Evolutionary conservation across 2,888 invertebrate species (phyloP).

Genomic region (Nowickia ferox): DNA sequence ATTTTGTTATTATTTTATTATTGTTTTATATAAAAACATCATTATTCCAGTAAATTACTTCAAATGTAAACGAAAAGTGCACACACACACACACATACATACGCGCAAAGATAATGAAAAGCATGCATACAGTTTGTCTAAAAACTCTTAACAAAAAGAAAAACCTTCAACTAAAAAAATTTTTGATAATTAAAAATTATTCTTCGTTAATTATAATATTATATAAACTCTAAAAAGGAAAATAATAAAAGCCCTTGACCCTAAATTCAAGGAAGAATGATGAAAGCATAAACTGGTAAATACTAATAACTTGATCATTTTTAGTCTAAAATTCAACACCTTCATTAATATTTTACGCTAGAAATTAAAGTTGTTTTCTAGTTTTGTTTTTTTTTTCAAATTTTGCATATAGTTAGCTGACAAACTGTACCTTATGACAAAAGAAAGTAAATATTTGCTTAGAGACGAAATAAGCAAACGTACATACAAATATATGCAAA

Average conservation of each 20-base stretch:
- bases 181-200: too few relatives aligned
- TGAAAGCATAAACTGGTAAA: too few relatives aligned
- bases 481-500: background rate
- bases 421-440: background rate
- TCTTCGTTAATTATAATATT: too few relatives aligned
- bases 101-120: background rate
- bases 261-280: too few relatives aligned
- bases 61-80: constrained; percentile 20
- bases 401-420: background rate
- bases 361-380: too few relatives aligned
- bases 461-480: constrained; percentile 30
- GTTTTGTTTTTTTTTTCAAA: background rate
- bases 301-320: too few relatives aligned
- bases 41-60: constrained; percentile 60
- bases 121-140: background rate
- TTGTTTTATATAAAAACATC: constrained; percentile 43
- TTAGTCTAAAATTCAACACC: too few relatives aligned
- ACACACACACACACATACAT: background rate
- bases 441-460: constrained; percentile 45
- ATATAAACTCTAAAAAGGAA: too few relatives aligned
- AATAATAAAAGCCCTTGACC: too few relatives aligned
- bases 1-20: constrained; percentile 27
- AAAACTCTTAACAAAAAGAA: background rate
- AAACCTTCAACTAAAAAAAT: too few relatives aligned
- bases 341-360: too few relatives aligned